A percentile compares a stretch with the other conserved stretches of the same genome.
phyloP scores from a whole-genome alignment of 2,113 vertebrate species.

The Sclerurus mexicanus region DNA sequence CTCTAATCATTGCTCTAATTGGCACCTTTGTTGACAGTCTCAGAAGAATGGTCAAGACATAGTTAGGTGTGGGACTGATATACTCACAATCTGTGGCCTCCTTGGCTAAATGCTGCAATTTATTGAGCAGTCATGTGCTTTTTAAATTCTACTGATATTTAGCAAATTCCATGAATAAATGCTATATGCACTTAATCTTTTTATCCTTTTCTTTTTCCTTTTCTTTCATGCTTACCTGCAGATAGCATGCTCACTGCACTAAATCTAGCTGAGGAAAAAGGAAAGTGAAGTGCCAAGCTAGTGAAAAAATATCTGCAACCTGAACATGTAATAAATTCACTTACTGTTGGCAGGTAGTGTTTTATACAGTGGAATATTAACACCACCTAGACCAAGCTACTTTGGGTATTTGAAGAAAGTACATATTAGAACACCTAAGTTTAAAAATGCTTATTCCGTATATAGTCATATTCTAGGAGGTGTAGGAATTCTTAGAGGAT shows the following conservation, averaged over 20 bases:
- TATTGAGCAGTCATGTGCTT: neutral
- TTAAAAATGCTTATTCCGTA: conserved; percentile 29
- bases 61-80: neutral
- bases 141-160: neutral
- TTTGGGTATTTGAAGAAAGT: neutral
- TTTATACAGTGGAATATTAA: neutral
- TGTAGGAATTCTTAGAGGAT: conserved; percentile 22
- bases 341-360: neutral
- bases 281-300: neutral
- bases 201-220: neutral
- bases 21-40: conserved; percentile 30
- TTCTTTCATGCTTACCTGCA: neutral
- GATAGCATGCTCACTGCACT: neutral
- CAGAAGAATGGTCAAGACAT: conserved; percentile 5
- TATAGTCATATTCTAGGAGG: conserved; percentile 34
- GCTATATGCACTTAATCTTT: neutral
- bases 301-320: neutral
- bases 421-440: conserved; percentile 30
- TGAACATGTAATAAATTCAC: neutral
- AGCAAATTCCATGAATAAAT: neutral
- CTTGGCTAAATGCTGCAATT: neutral
- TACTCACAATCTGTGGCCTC: neutral
- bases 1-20: conserved; percentile 46
- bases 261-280: neutral
- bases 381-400: neutral